A percentile compares a stretch with the other conserved stretches of the same genome.
phyloP scores from a whole-genome alignment of 2,797 vertebrate genomes.

The Xyrichtys novacula region DNA sequence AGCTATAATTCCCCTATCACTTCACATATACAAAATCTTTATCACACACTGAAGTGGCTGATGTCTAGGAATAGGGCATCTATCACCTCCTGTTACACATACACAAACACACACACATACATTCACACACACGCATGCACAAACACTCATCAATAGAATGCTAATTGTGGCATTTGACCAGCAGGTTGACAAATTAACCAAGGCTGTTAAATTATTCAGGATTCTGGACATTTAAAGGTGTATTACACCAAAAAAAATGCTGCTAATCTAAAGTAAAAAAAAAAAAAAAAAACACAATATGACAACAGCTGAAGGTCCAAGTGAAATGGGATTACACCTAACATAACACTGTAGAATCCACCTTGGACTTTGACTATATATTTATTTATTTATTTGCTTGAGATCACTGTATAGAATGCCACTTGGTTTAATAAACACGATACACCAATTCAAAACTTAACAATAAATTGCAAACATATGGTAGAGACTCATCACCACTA shows the following conservation, averaged over 20 bases:
- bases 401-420: no score
- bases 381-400: no score
- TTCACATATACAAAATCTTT: constrained; percentile 22
- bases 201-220: constrained; percentile 58
- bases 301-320: no score
- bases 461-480: no score
- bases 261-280: no score
- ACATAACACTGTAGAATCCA: no score
- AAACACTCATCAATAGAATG: constrained; percentile 91
- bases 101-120: constrained; percentile 32
- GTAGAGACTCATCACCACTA: no score
- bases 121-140: constrained; percentile 68
- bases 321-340: no score
- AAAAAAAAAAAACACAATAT: no score
- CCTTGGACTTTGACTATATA: no score
- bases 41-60: constrained; percentile 79
- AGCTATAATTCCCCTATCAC: constrained; percentile 52
- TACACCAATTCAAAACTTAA: no score
- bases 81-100: constrained; percentile 80
- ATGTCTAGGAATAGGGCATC: constrained; percentile 75
- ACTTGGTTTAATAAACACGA: no score
- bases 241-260: constrained; percentile 6
- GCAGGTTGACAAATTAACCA: constrained; percentile 76
- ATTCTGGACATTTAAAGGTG: constrained; percentile 25
- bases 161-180: constrained; percentile 90